phyloP scores from a whole-genome alignment of 2,113 vertebrate genomes.

The Sula dactylatra region DNA sequence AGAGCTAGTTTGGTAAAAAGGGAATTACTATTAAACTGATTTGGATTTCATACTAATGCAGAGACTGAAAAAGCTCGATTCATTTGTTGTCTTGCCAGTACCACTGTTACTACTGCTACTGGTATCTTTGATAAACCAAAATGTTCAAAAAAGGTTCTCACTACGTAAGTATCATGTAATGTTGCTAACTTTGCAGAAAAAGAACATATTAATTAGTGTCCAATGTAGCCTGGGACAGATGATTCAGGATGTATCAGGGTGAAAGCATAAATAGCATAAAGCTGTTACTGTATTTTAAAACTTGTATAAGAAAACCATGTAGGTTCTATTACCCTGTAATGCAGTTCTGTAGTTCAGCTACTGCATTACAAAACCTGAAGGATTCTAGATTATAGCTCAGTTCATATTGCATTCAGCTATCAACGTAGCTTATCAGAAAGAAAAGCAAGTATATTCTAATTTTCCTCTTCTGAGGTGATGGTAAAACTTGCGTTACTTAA shows the following conservation, averaged over 20 bases:
- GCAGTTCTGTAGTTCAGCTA: neutral
- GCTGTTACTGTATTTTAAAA: neutral
- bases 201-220: neutral
- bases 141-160: neutral
- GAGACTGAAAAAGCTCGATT: neutral
- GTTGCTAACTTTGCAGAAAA: neutral
- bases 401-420: neutral
- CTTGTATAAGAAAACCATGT: neutral
- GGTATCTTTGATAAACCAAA: neutral
- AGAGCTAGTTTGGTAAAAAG: neutral
- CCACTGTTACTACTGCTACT: neutral
- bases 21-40: neutral
- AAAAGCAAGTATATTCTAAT: neutral
- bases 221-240: neutral
- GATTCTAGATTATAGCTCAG: neutral
- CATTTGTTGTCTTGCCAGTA: neutral
- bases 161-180: neutral
- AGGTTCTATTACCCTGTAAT: neutral
- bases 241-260: neutral
- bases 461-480: neutral
- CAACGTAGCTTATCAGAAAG: neutral
- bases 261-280: neutral
- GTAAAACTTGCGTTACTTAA: neutral
- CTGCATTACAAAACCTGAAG: neutral
- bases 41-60: neutral